phyloP scores from a whole-genome alignment of 2,113 vertebrate genomes.

The Litocranius walleri region DNA sequence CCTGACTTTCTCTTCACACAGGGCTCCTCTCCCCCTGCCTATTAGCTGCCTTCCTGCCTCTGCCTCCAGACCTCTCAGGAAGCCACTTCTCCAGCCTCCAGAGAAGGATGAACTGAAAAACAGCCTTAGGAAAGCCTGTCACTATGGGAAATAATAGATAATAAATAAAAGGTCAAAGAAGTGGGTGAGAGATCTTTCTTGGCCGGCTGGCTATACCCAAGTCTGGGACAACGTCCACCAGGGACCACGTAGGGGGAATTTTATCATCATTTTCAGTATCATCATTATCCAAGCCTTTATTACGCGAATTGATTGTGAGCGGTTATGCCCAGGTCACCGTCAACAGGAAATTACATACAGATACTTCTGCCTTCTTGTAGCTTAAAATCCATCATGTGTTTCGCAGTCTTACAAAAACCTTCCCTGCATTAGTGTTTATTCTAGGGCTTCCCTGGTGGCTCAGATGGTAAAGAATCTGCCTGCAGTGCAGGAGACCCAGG shows the following conservation, averaged over 20 bases:
- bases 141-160: background rate
- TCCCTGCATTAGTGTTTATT: background rate
- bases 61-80: background rate
- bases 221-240: background rate
- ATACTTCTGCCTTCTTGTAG: background rate
- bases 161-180: slow-evolving; percentile 48
- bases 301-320: background rate
- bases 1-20: background rate
- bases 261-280: background rate
- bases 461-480: background rate
- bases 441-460: background rate
- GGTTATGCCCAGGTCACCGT: background rate
- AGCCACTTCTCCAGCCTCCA: background rate
- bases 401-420: background rate
- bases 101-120: background rate
- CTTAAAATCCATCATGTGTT: background rate
- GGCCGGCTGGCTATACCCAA: background rate
- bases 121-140: background rate
- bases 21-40: slow-evolving; percentile 23
- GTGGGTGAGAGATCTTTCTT: background rate
- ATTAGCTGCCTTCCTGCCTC: background rate
- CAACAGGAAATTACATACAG: background rate
- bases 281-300: background rate
- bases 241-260: background rate
- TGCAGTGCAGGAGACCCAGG: background rate